Evolutionary conservation across 2,113 vertebrate genomes (phyloP).

Genomic region (Lathamus discolor): DNA sequence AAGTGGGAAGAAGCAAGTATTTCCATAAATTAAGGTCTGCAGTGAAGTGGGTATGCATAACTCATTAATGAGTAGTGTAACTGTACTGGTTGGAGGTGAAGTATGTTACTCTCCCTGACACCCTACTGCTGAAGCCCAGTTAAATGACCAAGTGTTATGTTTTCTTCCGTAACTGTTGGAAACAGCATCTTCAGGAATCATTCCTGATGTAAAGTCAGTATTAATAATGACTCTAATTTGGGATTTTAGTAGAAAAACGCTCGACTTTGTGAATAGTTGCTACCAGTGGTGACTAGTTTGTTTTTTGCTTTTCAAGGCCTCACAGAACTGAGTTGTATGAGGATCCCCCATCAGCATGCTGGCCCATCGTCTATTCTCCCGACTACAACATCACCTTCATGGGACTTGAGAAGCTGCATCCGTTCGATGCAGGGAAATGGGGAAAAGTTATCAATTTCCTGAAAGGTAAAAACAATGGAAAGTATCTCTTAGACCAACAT

Average conservation of each 20-base stretch:
- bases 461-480: constrained; percentile 81
- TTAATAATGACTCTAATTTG: background rate
- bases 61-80: background rate
- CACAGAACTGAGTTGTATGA: constrained; percentile 83
- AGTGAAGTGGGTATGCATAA: background rate
- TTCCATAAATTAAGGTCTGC: background rate
- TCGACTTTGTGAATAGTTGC: accelerated
- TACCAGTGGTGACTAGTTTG: background rate
- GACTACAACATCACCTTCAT: constrained; percentile 96
- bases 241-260: background rate
- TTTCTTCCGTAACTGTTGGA: background rate
- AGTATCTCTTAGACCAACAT: background rate
- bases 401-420: constrained; percentile 95
- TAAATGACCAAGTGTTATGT: background rate
- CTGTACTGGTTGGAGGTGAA: background rate
- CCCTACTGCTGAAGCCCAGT: background rate
- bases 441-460: constrained; percentile 92
- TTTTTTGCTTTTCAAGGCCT: constrained; percentile 70
- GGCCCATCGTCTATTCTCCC: constrained; percentile 92
- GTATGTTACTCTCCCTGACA: background rate
- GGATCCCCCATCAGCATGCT: constrained; percentile 72
- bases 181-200: background rate
- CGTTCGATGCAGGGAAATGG: constrained; percentile 96
- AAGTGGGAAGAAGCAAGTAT: background rate
- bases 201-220: background rate